A percentile compares a stretch with the other conserved stretches of the same genome.
Evolutionary conservation across 2,888 invertebrate genomes (phyloP).

Genomic region (Andrena praecox): DNA sequence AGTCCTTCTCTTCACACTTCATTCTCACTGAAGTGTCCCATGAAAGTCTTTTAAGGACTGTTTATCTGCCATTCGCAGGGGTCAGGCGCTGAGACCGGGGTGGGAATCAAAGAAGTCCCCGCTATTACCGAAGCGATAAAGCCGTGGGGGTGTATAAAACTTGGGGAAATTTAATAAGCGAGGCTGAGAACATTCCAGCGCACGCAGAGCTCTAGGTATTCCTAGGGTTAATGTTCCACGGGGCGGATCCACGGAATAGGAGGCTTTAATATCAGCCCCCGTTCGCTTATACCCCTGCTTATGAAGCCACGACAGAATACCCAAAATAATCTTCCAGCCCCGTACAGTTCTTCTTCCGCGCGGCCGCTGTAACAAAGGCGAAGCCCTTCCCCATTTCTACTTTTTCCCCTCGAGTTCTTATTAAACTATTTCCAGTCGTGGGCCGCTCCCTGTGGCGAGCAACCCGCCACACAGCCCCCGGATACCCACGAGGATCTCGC

Average conservation of each 20-base stretch:
- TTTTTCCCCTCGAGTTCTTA: slow-evolving; percentile 35
- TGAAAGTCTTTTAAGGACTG: neutral
- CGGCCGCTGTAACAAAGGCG: slow-evolving; percentile 20
- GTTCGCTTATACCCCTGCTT: slow-evolving; percentile 52
- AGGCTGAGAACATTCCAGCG: slow-evolving; percentile 54
- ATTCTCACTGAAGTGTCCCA: too few relatives aligned
- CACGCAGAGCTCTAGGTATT: slow-evolving; percentile 33
- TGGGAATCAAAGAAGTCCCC: slow-evolving; percentile 25
- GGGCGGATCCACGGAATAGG: slow-evolving; percentile 56
- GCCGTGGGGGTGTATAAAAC: slow-evolving; percentile 49
- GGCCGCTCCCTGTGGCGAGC: slow-evolving; percentile 11
- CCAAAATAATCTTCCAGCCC: slow-evolving; percentile 62
- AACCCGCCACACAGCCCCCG: neutral
- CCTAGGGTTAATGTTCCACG: slow-evolving; percentile 56
- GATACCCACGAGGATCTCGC: slow-evolving; percentile 5
- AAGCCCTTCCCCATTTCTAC: neutral
- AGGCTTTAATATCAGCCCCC: slow-evolving; percentile 66
- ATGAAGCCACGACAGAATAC: slow-evolving; percentile 62
- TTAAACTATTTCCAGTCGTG: slow-evolving; percentile 50
- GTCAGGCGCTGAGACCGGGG: neutral
- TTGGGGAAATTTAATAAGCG: slow-evolving; percentile 68
- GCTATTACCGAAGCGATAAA: slow-evolving; percentile 20
- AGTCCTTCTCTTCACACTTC: too few relatives aligned
- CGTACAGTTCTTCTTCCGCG: slow-evolving; percentile 24
- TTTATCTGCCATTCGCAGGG: neutral